Conservation (phyloP, 2,888 invertebrate genomes). For the Mantis religiosa region DNA sequence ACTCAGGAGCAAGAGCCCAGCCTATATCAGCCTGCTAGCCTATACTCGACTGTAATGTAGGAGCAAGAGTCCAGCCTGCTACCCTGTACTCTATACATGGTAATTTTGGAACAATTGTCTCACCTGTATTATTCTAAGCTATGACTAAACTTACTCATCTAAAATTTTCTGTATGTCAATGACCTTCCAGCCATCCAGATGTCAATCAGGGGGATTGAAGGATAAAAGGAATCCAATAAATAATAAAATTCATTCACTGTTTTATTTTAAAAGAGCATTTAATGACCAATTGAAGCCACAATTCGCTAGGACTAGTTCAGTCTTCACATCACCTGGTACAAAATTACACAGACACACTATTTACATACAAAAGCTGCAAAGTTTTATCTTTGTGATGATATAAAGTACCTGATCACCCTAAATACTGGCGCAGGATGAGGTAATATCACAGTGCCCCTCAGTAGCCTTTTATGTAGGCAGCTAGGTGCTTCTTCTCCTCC, state of each 20-base stretch:
- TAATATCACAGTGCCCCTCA: conserved; percentile 40
- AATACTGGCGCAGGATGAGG: conserved; percentile 12
- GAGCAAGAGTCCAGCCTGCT: too few relatives aligned
- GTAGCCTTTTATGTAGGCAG: conserved; percentile 69
- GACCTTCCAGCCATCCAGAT: too few relatives aligned
- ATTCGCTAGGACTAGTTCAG: background rate
- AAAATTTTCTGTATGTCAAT: too few relatives aligned
- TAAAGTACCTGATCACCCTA: background rate
- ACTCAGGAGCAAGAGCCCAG: too few relatives aligned
- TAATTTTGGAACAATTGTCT: too few relatives aligned
- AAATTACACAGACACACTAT: background rate
- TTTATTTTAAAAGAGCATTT: background rate
- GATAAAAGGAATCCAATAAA: too few relatives aligned
- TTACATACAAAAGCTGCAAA: background rate
- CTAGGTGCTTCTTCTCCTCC: conserved; percentile 74
- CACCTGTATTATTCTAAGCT: too few relatives aligned
- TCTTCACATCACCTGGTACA: background rate
- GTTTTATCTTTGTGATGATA: background rate
- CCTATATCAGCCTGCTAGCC: too few relatives aligned
- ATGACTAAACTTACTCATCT: too few relatives aligned
- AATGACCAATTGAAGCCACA: background rate
- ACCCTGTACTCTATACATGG: too few relatives aligned
- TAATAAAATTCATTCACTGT: background rate
- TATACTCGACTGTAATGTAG: too few relatives aligned
- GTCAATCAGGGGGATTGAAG: too few relatives aligned